Base-by-base conservation (phyloP, 2,888 invertebrate genomes). In the Drosophila greeni region DNA sequence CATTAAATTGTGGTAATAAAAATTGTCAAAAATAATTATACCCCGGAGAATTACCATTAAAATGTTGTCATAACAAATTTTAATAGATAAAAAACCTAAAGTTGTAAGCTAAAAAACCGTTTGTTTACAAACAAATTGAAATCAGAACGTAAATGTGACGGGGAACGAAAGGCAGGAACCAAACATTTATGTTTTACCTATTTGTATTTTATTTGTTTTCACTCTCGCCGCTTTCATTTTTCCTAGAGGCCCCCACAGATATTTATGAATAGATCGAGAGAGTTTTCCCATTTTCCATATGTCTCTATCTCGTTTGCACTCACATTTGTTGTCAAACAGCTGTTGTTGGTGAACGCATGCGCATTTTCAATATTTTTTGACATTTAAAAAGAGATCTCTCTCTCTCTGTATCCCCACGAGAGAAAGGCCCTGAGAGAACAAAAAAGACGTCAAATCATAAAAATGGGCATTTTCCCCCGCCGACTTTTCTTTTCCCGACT, bases 241-340 rank as follows among this genome's bases (percentile, higher is more conserved):
- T 48, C 45, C 5, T 4, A 26, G 18, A 48, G 42, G 40, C 42
- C 20, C 33, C 31, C 43, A 42, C 31, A 55, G 37, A 31, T 59
- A 47, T 51, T 51, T 57, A 52, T 56, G 40, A 55, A 54, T 48
- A 61, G 47, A 52, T 45, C 43, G 26, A n/a, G 26, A 67, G 66
- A 52, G 55, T 26, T 16, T 43, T 11, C 16, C 23, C 20, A 7
- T 29, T 36, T n/a, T 9, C 5, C 2, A 31, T 3, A 12, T 48
- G 16, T 16, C 6, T 18, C n/a, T 12, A 29, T 75, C 78, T 66
- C 70, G 39, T 68, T 78, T 51, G 61, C 74, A 72, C 78, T 60
- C 47, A 24, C 64, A 62, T 68, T 74, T 78, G 78, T 78, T 78
- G 66, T 78, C 78, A 77, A 65, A 55, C 81, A 77, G 70, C 75